Percentiles rank a stretch among this genome's conserved stretches.
Evolutionary conservation across 1,140 invertebrate genomes (phyloP).

Genomic region (Camponotus pennsylvanicus): DNA sequence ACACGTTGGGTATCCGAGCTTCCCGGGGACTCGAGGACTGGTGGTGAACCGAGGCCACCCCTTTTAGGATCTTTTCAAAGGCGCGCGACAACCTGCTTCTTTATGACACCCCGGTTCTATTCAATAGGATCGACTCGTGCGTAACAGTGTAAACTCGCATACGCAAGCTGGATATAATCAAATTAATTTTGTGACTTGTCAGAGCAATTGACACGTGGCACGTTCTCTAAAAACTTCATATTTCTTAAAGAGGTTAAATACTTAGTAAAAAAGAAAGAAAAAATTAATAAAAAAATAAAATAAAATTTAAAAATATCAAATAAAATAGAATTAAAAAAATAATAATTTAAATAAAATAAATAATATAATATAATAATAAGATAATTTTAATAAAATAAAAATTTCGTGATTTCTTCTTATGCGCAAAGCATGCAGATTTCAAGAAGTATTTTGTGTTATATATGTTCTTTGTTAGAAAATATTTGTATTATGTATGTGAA

Average conservation of each 20-base stretch:
- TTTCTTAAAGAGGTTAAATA: background rate
- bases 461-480: conserved; percentile 11
- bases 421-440: background rate
- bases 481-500: background rate
- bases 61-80: conserved; percentile 12
- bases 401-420: background rate
- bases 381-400: background rate
- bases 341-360: too few relatives aligned
- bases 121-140: conserved; percentile 18
- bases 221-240: background rate
- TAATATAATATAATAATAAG: too few relatives aligned
- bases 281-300: background rate
- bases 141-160: conserved; percentile 45
- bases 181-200: background rate
- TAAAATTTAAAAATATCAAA: background rate
- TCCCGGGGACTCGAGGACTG: conserved; percentile 14
- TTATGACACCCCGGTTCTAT: conserved; percentile 54
- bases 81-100: conserved; percentile 46
- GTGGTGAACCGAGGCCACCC: conserved; percentile 14
- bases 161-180: background rate
- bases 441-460: background rate
- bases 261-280: background rate
- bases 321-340: background rate
- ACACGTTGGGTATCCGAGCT: conserved; percentile 3
- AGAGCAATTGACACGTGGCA: background rate